A percentile compares a stretch with the other conserved stretches of the same genome.
These are phyloP conservation scores for Epinotia demarniana DNA, from an alignment of 2,888 invertebrate species.

Conservation along the genomic window DNA sequence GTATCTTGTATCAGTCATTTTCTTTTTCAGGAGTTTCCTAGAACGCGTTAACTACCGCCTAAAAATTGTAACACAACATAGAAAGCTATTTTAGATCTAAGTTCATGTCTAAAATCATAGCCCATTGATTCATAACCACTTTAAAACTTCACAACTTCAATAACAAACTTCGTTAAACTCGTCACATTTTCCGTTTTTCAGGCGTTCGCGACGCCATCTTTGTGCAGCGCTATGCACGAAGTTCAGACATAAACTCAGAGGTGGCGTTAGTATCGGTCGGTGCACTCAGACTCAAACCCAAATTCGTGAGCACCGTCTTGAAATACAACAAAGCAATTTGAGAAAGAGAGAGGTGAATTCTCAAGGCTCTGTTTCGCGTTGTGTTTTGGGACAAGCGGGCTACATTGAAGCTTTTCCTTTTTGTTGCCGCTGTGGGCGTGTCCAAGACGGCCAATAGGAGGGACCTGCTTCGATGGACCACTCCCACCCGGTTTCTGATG, in stretches of 20 bases:
- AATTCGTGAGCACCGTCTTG: slow-evolving; percentile 78
- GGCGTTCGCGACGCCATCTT: slow-evolving; percentile 74
- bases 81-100: background rate
- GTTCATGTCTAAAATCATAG: background rate
- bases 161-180: slow-evolving; percentile 37
- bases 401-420: slow-evolving; percentile 68
- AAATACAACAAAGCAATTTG: slow-evolving; percentile 66
- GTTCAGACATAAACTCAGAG: slow-evolving; percentile 59
- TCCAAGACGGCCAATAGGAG: slow-evolving; percentile 73
- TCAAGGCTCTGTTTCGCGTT: slow-evolving; percentile 73
- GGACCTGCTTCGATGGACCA: slow-evolving; percentile 65
- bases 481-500: slow-evolving; percentile 79
- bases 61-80: background rate
- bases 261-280: slow-evolving; percentile 65
- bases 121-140: slow-evolving; percentile 15
- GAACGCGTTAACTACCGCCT: background rate
- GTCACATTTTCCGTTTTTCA: slow-evolving; percentile 27
- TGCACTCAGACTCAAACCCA: slow-evolving; percentile 69
- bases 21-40: background rate
- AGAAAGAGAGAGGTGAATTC: slow-evolving; percentile 82
- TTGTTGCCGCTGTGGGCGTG: slow-evolving; percentile 74
- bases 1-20: too few species aligned
- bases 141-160: slow-evolving; percentile 38
- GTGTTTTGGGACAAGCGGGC: slow-evolving; percentile 61
- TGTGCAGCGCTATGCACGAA: slow-evolving; percentile 53